Evolutionary conservation across 2,113 vertebrate genomes (phyloP).

Genomic region (Blennius ocellaris): DNA sequence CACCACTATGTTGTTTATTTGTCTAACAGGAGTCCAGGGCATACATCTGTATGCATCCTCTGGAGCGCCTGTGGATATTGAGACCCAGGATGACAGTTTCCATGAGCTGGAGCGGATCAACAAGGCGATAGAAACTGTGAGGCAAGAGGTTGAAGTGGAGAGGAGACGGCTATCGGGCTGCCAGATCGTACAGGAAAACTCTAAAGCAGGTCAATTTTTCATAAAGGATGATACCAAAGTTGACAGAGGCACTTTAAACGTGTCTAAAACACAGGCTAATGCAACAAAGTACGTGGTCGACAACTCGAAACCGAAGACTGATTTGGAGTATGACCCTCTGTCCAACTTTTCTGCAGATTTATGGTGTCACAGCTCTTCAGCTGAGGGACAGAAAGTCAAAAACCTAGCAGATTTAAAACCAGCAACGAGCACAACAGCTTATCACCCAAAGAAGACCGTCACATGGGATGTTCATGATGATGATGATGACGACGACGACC

Average conservation of each 20-base stretch:
- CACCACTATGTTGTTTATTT: background rate
- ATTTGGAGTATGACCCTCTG: slow-evolving; percentile 84
- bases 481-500: slow-evolving; percentile 79
- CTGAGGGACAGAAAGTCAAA: slow-evolving; percentile 55
- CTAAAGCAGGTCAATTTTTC: background rate
- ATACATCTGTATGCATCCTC: background rate
- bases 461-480: slow-evolving; percentile 4
- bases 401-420: slow-evolving; percentile 34
- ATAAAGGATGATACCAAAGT: slow-evolving; percentile 31
- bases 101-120: slow-evolving; percentile 79
- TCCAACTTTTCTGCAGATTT: slow-evolving; percentile 83
- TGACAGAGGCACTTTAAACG: slow-evolving; percentile 18
- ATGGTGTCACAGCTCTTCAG: slow-evolving; percentile 56
- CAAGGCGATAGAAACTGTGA: slow-evolving; percentile 80
- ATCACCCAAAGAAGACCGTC: background rate
- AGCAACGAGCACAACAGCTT: background rate
- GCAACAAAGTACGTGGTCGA: slow-evolving; percentile 79
- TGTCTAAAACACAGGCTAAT: background rate
- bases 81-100: slow-evolving; percentile 55
- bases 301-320: slow-evolving; percentile 76
- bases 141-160: slow-evolving; percentile 81
- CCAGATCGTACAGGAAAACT: slow-evolving; percentile 54
- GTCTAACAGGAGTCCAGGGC: slow-evolving; percentile 48
- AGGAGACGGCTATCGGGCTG: slow-evolving; percentile 76
- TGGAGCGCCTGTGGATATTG: slow-evolving; percentile 25